Evolutionary conservation across 2,797 vertebrate species (phyloP).

Genomic region (Chaenodraco wilsoni): DNA sequence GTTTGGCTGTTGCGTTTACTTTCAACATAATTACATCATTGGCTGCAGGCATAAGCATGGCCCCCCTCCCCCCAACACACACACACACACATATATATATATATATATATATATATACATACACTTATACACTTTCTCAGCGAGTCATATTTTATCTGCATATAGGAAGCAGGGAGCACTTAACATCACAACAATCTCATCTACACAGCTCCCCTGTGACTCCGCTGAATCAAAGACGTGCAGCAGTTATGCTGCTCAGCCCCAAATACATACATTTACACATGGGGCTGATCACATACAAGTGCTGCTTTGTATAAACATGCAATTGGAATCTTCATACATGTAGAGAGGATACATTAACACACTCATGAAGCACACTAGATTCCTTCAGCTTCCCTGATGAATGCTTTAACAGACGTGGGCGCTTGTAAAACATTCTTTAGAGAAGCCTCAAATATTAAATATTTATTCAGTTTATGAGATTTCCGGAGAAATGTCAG

Average conservation of each 20-base stretch:
- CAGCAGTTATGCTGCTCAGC: constrained; percentile 51
- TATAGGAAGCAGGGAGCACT: constrained; percentile 51
- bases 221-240: constrained; percentile 51
- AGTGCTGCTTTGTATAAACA: constrained; percentile 29
- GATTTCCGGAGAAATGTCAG: constrained; percentile 49
- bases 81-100: neutral
- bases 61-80: constrained; percentile 11
- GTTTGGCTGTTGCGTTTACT: constrained; percentile 76
- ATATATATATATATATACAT: no score
- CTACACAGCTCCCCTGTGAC: constrained; percentile 59
- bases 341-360: constrained; percentile 38
- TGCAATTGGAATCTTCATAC: constrained; percentile 24
- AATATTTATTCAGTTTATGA: constrained; percentile 55
- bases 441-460: constrained; percentile 32
- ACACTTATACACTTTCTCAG: constrained; percentile 10
- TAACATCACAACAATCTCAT: constrained; percentile 57
- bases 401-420: constrained; percentile 29
- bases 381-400: constrained; percentile 7
- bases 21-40: constrained; percentile 78
- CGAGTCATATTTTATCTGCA: constrained; percentile 57
- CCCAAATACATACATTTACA: constrained; percentile 68
- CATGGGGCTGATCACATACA: constrained; percentile 7
- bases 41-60: neutral
- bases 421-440: constrained; percentile 29
- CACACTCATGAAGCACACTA: constrained; percentile 9